Evolutionary conservation across 2,797 vertebrate genomes (phyloP).

Genomic region (Danionella dracula): DNA sequence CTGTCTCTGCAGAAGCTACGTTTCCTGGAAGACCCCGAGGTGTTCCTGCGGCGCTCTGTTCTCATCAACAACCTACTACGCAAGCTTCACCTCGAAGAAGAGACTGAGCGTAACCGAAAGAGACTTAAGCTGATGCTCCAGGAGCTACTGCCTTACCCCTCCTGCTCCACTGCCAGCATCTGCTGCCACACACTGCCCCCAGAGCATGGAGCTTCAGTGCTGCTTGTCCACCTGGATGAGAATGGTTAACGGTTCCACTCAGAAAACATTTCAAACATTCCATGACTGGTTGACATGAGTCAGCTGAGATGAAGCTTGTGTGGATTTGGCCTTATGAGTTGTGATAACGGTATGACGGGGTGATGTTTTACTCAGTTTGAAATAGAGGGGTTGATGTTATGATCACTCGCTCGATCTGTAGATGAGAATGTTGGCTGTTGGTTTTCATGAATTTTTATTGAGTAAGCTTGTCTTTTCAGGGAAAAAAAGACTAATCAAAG

Average conservation of each 20-base stretch:
- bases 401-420: slow-evolving; percentile 47
- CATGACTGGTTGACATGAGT: background rate
- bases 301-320: background rate
- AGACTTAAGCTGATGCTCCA: slow-evolving; percentile 87
- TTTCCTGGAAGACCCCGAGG: slow-evolving; percentile 93
- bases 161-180: slow-evolving; percentile 68
- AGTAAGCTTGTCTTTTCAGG: slow-evolving; percentile 58
- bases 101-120: slow-evolving; percentile 73
- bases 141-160: slow-evolving; percentile 82
- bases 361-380: slow-evolving; percentile 21
- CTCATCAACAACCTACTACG: slow-evolving; percentile 98
- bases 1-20: slow-evolving; percentile 94
- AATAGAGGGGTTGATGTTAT: slow-evolving; percentile 27
- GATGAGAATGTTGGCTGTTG: slow-evolving; percentile 36
- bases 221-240: slow-evolving; percentile 88
- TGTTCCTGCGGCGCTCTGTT: slow-evolving; percentile 90
- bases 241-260: slow-evolving; percentile 58
- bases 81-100: slow-evolving; percentile 81
- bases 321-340: background rate
- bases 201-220: slow-evolving; percentile 78
- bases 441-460: slow-evolving; percentile 39
- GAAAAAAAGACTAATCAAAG: slow-evolving; percentile 46
- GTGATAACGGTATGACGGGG: slow-evolving; percentile 35
- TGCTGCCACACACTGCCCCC: slow-evolving; percentile 76
- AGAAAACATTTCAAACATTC: background rate